Conservation (phyloP, 2,888 invertebrate species). For the Malacosoma neustria region DNA sequence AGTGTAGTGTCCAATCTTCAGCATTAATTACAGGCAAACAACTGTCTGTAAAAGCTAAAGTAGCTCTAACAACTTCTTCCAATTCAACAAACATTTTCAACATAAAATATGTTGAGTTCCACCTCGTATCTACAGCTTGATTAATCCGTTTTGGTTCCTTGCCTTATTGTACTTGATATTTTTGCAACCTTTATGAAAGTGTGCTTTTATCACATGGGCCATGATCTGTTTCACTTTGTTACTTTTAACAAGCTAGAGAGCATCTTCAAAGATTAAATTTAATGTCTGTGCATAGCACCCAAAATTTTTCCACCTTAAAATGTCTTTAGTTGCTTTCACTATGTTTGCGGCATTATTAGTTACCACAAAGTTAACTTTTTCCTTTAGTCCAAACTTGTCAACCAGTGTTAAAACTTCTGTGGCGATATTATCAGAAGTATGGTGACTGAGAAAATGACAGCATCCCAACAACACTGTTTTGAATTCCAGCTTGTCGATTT, state of each 20-base stretch:
- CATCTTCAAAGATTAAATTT: too few species aligned
- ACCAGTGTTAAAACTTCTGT: conserved; percentile 10
- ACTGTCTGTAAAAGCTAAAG: too few species aligned
- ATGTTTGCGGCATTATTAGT: conserved; percentile 25
- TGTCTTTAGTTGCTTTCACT: conserved; percentile 16
- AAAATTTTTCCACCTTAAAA: too few species aligned
- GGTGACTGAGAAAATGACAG: conserved; percentile 12
- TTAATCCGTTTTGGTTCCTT: conserved; percentile 13
- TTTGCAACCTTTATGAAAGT: conserved; percentile 13
- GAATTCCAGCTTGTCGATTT: conserved; percentile 13
- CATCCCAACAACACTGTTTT: conserved; percentile 19
- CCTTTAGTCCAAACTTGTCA: conserved; percentile 8
- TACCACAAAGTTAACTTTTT: conserved; percentile 20
- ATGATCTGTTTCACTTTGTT: conserved; percentile 17
- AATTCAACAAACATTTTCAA: conserved; percentile 16
- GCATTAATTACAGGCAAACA: too few species aligned
- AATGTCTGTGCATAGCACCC: conserved; percentile 20
- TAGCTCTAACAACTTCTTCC: conserved; percentile 13
- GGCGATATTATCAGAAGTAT: conserved; percentile 16
- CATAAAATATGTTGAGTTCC: conserved; percentile 21
- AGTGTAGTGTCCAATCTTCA: too few species aligned
- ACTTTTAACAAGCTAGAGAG: conserved; percentile 7
- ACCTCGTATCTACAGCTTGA: conserved; percentile 20
- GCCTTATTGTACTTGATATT: conserved; percentile 15
- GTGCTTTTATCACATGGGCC: conserved; percentile 11